phyloP scores from a whole-genome alignment of 2,888 invertebrate genomes.

The Nipponacmea schrenckii region DNA sequence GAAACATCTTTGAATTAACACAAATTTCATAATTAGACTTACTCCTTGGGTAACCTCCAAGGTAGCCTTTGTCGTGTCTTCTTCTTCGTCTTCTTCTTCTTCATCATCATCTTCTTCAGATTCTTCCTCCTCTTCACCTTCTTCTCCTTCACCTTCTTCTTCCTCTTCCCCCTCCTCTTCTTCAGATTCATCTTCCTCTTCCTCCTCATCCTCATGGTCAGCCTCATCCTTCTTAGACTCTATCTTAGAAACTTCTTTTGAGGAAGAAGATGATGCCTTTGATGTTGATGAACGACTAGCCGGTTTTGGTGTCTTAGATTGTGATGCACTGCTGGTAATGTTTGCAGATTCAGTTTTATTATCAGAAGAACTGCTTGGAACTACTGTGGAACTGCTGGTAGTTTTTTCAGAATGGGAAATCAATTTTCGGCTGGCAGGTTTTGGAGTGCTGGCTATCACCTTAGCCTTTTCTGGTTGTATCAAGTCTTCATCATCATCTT shows the following conservation, averaged over 20 bases:
- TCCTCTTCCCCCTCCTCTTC: conserved; percentile 42
- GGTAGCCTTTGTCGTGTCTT: conserved; percentile 5
- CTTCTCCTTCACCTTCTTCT: conserved; percentile 26
- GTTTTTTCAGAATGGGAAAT: no score
- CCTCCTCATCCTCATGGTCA: conserved; percentile 33
- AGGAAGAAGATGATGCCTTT: no score
- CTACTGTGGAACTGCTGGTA: no score
- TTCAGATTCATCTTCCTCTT: conserved; percentile 45
- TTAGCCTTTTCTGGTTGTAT: conserved; percentile 30
- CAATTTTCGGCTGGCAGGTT: no score
- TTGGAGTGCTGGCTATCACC: no score
- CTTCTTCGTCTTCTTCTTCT: conserved; percentile 14
- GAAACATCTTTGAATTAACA: no score
- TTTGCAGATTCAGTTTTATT: no score
- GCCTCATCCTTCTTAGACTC: not conserved
- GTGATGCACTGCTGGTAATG: no score
- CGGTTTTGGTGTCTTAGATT: no score
- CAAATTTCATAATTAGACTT: not conserved
- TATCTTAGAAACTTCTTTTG: no score
- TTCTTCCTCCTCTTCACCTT: conserved; percentile 15
- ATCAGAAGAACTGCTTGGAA: no score
- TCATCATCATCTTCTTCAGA: conserved; percentile 5
- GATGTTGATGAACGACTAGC: no score
- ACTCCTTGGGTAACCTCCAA: conserved; percentile 6
- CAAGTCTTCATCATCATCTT: conserved; percentile 31